Evolutionary conservation across 64 coral and sea anemone species (phyloP).

Genomic region (Stylophora pistillata): DNA sequence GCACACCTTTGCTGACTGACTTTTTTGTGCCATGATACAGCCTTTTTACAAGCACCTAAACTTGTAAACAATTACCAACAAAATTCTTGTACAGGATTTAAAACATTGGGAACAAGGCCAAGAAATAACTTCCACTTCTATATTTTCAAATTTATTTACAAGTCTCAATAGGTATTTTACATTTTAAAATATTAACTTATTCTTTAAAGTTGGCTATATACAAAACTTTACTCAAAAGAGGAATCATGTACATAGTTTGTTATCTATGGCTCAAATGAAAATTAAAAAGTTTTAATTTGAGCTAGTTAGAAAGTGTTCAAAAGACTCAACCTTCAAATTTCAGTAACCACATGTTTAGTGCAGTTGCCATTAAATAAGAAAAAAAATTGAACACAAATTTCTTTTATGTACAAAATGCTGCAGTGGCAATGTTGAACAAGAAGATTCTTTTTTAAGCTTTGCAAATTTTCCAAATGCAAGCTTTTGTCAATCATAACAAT

Average conservation of each 20-base stretch:
- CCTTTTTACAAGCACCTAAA: no score
- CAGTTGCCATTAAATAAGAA: conserved; percentile 17
- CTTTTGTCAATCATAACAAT: no score
- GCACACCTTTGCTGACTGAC: no score
- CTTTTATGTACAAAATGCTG: background rate
- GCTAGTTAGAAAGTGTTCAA: background rate
- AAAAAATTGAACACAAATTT: background rate
- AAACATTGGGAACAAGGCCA: no score
- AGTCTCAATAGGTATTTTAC: conserved; percentile 28
- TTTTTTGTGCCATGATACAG: no score
- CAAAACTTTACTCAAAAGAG: conserved; percentile 10
- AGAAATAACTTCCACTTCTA: background rate
- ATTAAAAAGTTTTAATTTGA: background rate
- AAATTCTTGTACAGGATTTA: no score
- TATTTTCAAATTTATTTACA: conserved; percentile 36
- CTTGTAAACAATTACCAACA: no score
- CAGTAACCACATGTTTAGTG: background rate
- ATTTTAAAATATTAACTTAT: conserved; percentile 43
- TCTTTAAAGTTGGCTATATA: conserved; percentile 26
- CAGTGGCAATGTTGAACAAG: background rate
- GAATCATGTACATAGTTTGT: background rate
- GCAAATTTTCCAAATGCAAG: no score
- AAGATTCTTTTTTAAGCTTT: no score
- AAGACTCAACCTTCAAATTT: background rate
- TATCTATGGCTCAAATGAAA: background rate